Conservation (phyloP, 92 coral and sea anemone species). For the Parazoanthus swiftii region DNA sequence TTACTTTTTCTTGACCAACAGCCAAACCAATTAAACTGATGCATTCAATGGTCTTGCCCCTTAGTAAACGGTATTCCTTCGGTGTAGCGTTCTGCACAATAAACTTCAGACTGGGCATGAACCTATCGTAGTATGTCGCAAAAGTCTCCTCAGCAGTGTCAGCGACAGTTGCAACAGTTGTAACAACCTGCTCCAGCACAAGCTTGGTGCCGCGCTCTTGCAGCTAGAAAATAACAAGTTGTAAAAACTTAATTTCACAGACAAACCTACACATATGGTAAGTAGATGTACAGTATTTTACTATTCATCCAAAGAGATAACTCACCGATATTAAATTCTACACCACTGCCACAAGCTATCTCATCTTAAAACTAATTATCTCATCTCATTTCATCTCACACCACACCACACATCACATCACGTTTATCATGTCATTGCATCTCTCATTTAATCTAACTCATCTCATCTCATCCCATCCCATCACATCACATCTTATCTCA, state of each 20-base stretch:
- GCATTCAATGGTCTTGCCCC: slow-evolving; percentile 97
- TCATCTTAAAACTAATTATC: too few relatives aligned
- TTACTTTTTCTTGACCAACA: slow-evolving; percentile 94
- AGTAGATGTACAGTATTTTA: too few relatives aligned
- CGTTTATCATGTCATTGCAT: too few relatives aligned
- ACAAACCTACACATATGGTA: not conserved
- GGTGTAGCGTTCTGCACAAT: slow-evolving; percentile 93
- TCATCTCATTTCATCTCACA: too few relatives aligned
- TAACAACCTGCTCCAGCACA: slow-evolving; percentile 93
- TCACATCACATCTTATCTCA: too few relatives aligned
- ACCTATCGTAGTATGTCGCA: slow-evolving; percentile 87
- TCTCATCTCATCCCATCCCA: too few relatives aligned
- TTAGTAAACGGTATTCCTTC: slow-evolving; percentile 81
- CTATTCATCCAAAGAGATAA: too few relatives aligned
- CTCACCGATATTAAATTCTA: too few relatives aligned
- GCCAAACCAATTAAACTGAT: slow-evolving; percentile 98
- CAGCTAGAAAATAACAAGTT: slow-evolving; percentile 44
- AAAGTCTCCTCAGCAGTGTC: slow-evolving; percentile 97
- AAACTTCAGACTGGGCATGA: slow-evolving; percentile 93
- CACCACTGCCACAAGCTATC: too few relatives aligned
- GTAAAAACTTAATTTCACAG: not conserved
- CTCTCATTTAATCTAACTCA: too few relatives aligned
- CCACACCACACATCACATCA: too few relatives aligned
- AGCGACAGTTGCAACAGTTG: slow-evolving; percentile 97
- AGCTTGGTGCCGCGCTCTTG: slow-evolving; percentile 92